A percentile compares a stretch with the other conserved stretches of the same genome.
phyloP scores from a whole-genome alignment of 2,113 vertebrate species.

The Elgaria multicarinata region DNA sequence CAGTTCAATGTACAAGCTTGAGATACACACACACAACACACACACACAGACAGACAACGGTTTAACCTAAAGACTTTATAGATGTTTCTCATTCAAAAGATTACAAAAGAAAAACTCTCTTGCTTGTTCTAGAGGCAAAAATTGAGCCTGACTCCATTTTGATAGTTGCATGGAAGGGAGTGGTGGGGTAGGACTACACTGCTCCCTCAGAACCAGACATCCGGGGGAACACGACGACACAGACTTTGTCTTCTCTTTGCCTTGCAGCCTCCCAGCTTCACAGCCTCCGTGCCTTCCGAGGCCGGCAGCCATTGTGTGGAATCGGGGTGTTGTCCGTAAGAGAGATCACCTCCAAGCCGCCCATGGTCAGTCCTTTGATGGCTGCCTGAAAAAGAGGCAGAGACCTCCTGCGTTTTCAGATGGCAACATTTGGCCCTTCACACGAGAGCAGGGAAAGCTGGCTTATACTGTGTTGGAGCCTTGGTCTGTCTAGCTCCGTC shows the following conservation, averaged over 20 bases:
- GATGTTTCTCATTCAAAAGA: neutral
- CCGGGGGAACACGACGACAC: neutral
- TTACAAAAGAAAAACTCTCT: fast-evolving
- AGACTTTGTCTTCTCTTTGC: neutral
- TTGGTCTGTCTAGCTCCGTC: neutral
- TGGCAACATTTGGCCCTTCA: neutral
- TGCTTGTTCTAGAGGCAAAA: slow-evolving; percentile 11
- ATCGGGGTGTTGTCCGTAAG: slow-evolving; percentile 94
- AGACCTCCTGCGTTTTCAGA: too few relatives aligned
- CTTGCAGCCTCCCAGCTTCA: slow-evolving; percentile 61
- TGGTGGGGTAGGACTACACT: neutral
- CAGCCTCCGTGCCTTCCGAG: slow-evolving; percentile 87
- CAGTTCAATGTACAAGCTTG: neutral
- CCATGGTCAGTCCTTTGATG: slow-evolving; percentile 93
- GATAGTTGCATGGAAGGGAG: neutral
- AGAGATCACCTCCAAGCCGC: slow-evolving; percentile 93
- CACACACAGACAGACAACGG: neutral
- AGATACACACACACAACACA: neutral
- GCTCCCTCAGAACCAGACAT: neutral
- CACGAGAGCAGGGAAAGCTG: neutral
- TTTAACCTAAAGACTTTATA: slow-evolving; percentile 4
- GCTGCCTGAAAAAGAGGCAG: slow-evolving; percentile 81
- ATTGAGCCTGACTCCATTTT: neutral
- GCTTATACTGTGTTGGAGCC: too few relatives aligned
- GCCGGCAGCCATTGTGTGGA: slow-evolving; percentile 96